Evolutionary conservation across 2,888 invertebrate species (phyloP).

Genomic region (Temnothorax ravouxi): DNA sequence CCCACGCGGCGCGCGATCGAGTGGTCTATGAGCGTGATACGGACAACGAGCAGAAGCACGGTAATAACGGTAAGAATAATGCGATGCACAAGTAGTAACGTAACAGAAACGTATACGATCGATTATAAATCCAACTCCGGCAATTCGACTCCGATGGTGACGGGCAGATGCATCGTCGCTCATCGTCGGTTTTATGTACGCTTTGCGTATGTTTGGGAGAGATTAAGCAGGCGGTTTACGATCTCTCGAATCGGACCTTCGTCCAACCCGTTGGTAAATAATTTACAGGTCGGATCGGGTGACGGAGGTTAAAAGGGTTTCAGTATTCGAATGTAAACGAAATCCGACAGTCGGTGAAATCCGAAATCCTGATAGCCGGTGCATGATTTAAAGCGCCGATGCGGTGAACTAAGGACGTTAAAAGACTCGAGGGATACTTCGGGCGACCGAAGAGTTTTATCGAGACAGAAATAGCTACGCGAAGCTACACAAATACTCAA

Average conservation of each 20-base stretch:
- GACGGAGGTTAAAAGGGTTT: constrained; percentile 45
- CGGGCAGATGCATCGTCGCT: neutral
- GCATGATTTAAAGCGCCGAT: constrained; percentile 51
- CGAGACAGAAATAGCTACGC: neutral
- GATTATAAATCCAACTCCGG: constrained; percentile 35
- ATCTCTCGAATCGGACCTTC: constrained; percentile 54
- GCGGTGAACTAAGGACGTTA: constrained; percentile 2
- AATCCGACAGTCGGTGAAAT: constrained; percentile 43
- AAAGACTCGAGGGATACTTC: constrained; percentile 1
- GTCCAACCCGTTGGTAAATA: constrained; percentile 55
- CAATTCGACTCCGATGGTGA: constrained; percentile 30
- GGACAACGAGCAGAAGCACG: neutral
- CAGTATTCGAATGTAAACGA: constrained; percentile 39
- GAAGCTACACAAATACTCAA: neutral
- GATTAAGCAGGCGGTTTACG: constrained; percentile 60
- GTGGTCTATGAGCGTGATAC: neutral
- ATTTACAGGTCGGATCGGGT: constrained; percentile 58
- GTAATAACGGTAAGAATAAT: constrained; percentile 18
- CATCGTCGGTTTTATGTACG: constrained; percentile 44
- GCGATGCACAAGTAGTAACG: neutral
- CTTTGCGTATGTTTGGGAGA: constrained; percentile 41
- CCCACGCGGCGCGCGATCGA: neutral
- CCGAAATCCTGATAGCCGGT: constrained; percentile 29
- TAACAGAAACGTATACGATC: constrained; percentile 1
- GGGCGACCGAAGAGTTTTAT: constrained; percentile 17